Evolutionary conservation across 2,113 vertebrate genomes (phyloP), one percentile per base, ranked within the genome.

Genomic region (Oophaga pumilio): DNA sequence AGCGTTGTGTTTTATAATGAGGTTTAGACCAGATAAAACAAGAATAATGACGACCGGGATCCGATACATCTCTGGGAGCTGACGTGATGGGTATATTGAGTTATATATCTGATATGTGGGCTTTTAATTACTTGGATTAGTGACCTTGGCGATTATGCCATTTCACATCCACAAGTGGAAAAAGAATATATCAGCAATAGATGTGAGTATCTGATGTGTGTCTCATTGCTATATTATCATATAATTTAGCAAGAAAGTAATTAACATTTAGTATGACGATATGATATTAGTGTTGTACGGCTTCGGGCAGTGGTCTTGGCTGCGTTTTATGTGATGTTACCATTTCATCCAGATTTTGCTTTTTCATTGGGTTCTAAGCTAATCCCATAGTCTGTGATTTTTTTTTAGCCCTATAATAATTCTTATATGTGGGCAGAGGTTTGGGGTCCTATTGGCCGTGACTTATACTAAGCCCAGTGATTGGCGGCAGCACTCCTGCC

Each of bases 81-180:
- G 66, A 68, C 24, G 66, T 68, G 66, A 68, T 68, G 66, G 66
- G 11, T 76, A 52, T 52, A 76, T n/a, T 76, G 74, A 52, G 50
- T 76, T n/a, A n/a, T 13, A 13, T 33, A 76, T 76, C 74, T 52
- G 28, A 22, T 64, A 9, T 62, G 26, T 24, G 60, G 24, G 17
- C 56, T 59, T 57, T n/a, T 57, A 20, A 56, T 57, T 53, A 26
- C 20, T n/a, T 24, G n/a, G 22, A n/a, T 13, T 80, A 80, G 14
- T 57, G 22, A 8, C 28, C 9, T 81, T 62, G 60, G 20, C 20
- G 8, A 62, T 62, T 62, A 62, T 17, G 57, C 17, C 60, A 62
- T 62, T 20, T 62, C 60, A 22, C 7, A 62, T 62, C 6, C 18
- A 22, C 9, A 18, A 7, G 5, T 62, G 60, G 60, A 59, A 22